Evolutionary conservation across 2,797 vertebrate species (phyloP), one percentile per base, ranked within the genome.

Genomic region (Urosaurus nigricauda): DNA sequence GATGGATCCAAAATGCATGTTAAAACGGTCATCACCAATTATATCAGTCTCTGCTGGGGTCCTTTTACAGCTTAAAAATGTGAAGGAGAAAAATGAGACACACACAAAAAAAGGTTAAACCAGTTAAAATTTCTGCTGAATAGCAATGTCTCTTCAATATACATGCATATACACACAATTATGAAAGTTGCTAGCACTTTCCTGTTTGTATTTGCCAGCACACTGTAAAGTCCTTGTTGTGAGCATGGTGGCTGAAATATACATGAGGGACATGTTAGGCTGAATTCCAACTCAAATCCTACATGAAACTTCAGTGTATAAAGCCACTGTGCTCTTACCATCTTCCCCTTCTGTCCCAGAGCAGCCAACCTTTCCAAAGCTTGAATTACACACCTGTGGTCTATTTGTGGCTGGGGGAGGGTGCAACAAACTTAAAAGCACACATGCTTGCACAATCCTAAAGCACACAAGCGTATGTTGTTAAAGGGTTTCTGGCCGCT

Each of bases 1-100:
- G 95, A 99, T 98, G 95, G 99, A 98, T 60, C 97, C 97, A 81
- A 99, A 98, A 87, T 99, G 97, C 85, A 99, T 98, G 95, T 97
- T 97, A 0, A 98, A 95, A 92, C 94, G 95, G 89, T 99, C 98
- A 0, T 98, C 97, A 11, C 98, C 98, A 0, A 98, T 97, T 32
- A 98, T 95, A 47, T 99, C 98, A 1, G 97, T 96, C 87, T 98
- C 98, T 0, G 95, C 89, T 0, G 96, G 91, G 21, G 90, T 97
- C 63, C 90, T 97, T 91, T 96, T 89, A 89, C 98, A 99, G 93
- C 99, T 99, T 91, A 88, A 60, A 90, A 93, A 90, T 26, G 86
- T 81, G 88, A 86, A 53, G 58, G 90, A 78, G 90, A 74, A 0
- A 51, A 60, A 90, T 21, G 14, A 89, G 94, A 78, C 4, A 83